Evolutionary conservation across 2,113 vertebrate species (phyloP).

Genomic region (Copsychus sechellarum): DNA sequence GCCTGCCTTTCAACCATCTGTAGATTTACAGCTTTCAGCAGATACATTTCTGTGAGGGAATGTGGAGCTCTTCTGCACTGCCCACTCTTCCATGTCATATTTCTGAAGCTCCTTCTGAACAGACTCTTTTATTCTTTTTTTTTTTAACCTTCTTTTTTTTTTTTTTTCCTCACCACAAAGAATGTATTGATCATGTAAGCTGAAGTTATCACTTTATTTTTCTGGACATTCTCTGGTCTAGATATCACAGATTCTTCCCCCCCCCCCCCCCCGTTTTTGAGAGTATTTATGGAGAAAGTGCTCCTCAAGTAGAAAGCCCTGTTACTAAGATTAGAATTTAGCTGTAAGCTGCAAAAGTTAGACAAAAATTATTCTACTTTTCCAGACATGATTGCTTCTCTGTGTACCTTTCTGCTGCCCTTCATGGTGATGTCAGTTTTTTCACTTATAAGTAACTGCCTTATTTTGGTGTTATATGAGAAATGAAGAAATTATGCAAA

Average conservation of each 20-base stretch:
- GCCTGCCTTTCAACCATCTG: not conserved
- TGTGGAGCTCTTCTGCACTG: not conserved
- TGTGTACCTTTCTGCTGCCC: not conserved
- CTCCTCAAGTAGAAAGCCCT: not conserved
- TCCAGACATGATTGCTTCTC: not conserved
- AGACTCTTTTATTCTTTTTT: not conserved
- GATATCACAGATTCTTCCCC: too few relatives aligned
- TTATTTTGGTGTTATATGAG: not conserved
- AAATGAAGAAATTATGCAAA: not conserved
- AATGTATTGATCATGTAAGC: not conserved
- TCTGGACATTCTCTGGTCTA: not conserved
- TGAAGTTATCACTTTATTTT: not conserved
- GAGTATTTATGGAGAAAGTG: not conserved
- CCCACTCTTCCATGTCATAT: not conserved
- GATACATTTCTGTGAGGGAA: not conserved
- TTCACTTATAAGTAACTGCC: not conserved
- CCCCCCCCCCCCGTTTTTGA: rapidly evolving
- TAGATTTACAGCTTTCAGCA: not conserved
- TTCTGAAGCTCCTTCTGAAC: not conserved
- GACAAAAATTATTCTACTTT: not conserved
- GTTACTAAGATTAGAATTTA: not conserved
- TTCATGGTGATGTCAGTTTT: not conserved
- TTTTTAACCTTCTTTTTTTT: not conserved
- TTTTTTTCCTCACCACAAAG: not conserved
- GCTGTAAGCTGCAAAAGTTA: not conserved